Evolutionary conservation across 1,140 invertebrate genomes (phyloP).

Genomic region (Lasioglossum albipes): DNA sequence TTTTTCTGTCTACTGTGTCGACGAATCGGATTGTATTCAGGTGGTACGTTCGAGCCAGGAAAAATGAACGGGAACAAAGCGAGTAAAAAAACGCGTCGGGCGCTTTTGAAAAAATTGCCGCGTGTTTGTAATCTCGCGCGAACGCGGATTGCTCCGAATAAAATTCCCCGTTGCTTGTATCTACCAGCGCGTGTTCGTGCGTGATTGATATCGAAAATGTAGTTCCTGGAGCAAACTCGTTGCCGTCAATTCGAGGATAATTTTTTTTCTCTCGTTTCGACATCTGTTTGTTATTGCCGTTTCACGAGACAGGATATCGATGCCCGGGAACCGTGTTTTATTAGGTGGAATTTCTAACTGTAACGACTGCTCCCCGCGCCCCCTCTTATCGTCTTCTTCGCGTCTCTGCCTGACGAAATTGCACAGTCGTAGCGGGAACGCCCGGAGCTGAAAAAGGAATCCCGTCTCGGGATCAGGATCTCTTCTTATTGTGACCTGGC

Average conservation of each 20-base stretch:
- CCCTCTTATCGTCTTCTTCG: conserved; percentile 55
- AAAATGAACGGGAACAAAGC: conserved; percentile 11
- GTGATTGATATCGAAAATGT: conserved; percentile 64
- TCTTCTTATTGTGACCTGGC: not conserved
- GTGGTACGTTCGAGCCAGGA: not conserved
- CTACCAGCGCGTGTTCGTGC: conserved; percentile 43
- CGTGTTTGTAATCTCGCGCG: not conserved
- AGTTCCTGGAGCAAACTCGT: conserved; percentile 55
- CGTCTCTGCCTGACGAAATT: conserved; percentile 32
- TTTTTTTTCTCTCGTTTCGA: not conserved
- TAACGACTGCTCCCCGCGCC: conserved; percentile 30
- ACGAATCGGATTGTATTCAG: conserved; percentile 16
- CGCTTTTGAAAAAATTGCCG: conserved; percentile 17
- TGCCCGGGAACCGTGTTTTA: conserved; percentile 49
- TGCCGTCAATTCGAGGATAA: conserved; percentile 48
- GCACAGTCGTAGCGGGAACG: not conserved
- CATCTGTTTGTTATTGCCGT: conserved; percentile 57
- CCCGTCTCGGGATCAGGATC: not conserved
- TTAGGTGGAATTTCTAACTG: conserved; percentile 62
- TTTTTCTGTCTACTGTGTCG: not conserved
- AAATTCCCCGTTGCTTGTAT: conserved; percentile 38
- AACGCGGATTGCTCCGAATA: conserved; percentile 7
- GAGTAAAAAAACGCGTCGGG: not conserved
- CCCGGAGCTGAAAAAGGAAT: not conserved
- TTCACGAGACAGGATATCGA: conserved; percentile 53